Conservation (phyloP, 2,888 invertebrate genomes). For the Callinectes sapidus region DNA sequence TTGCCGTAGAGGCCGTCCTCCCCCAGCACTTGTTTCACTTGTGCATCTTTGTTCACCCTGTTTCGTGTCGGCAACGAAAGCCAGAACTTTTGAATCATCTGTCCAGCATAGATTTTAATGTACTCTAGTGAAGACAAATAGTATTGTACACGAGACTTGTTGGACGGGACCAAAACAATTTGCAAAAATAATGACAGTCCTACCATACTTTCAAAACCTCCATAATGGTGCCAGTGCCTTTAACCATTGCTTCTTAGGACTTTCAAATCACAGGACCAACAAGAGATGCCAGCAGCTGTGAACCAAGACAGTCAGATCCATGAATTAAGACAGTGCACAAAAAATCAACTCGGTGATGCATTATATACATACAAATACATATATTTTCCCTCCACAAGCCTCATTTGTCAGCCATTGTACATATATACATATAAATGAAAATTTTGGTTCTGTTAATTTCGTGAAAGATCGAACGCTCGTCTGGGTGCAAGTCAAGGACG, state of each 20-base stretch:
- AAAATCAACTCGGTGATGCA: constrained; percentile 65
- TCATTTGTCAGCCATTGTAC: constrained; percentile 55
- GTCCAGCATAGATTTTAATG: constrained; percentile 68
- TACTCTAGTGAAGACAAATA: constrained; percentile 67
- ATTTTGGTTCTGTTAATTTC: constrained; percentile 9
- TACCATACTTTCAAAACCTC: constrained; percentile 61
- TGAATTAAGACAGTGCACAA: constrained; percentile 62
- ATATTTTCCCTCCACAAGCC: constrained; percentile 45
- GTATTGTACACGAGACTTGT: constrained; percentile 65
- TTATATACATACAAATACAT: constrained; percentile 36
- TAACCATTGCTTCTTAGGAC: constrained; percentile 65
- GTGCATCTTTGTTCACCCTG: constrained; percentile 49
- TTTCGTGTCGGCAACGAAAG: constrained; percentile 69
- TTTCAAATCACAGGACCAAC: constrained; percentile 55
- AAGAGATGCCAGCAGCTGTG: constrained; percentile 38
- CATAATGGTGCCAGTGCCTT: constrained; percentile 70
- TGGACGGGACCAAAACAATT: constrained; percentile 64
- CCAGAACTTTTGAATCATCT: constrained; percentile 54
- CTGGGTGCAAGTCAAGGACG: constrained; percentile 44
- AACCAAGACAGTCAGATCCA: constrained; percentile 52
- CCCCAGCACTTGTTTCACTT: constrained; percentile 45
- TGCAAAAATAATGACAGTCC: constrained; percentile 48
- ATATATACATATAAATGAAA: constrained; percentile 42
- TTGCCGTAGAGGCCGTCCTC: constrained; percentile 50
- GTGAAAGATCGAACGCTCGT: constrained; percentile 34